phyloP scores from a whole-genome alignment of 2,797 vertebrate species.

The Coregonus sp. region DNA sequence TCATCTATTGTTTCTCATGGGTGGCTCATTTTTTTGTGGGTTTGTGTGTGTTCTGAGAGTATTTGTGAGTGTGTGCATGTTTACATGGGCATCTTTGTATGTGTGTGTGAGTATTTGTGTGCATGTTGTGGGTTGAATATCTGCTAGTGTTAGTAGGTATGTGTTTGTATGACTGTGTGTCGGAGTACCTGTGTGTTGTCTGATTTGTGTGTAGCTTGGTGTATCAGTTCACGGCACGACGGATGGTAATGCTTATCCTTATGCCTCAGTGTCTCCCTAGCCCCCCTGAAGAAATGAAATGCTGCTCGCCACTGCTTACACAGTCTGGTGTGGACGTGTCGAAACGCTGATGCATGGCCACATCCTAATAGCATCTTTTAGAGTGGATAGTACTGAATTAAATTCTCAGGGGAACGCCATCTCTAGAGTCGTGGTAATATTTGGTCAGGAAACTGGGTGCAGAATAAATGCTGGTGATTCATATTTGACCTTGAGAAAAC shows the following conservation, averaged over 20 bases:
- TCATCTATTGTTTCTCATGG: not conserved
- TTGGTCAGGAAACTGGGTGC: not conserved
- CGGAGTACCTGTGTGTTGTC: not conserved
- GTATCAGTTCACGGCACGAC: constrained; percentile 1
- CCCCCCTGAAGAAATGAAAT: constrained; percentile 45
- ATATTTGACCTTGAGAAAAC: constrained; percentile 52
- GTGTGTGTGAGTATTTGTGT: not conserved
- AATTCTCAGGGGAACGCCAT: constrained; percentile 25
- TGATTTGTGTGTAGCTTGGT: not conserved
- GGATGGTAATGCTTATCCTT: constrained; percentile 26
- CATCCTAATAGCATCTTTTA: constrained; percentile 41
- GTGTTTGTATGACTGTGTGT: not conserved
- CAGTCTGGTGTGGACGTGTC: constrained; percentile 42
- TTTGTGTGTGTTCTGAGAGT: not conserved
- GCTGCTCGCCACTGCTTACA: constrained; percentile 42
- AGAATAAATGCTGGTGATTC: constrained; percentile 23
- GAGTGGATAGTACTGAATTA: constrained; percentile 31
- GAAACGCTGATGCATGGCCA: constrained; percentile 50
- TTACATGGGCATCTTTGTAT: not conserved
- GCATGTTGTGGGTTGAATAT: no score
- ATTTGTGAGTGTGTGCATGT: not conserved
- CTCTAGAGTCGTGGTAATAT: constrained; percentile 14
- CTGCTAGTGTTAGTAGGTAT: no score
- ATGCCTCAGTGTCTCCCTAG: constrained; percentile 37
- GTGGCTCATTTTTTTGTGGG: not conserved